Base-by-base conservation (phyloP, 2,888 invertebrate genomes). In the Drosophila greeni region DNA sequence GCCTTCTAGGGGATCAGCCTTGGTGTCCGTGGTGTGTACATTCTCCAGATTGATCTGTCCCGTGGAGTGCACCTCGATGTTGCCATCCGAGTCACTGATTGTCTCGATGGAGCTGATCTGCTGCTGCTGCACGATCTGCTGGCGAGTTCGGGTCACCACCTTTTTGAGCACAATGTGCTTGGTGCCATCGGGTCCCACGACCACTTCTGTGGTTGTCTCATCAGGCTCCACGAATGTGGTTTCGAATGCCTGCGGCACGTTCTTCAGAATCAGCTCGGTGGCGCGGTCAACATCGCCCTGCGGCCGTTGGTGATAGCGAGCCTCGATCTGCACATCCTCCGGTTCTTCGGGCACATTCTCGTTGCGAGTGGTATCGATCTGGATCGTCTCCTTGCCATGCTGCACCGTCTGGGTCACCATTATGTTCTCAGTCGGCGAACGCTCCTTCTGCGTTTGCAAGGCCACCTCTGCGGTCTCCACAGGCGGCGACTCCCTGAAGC, bases 211-310 rank as follows among this genome's bases (percentile, higher is more conserved):
- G 0, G 94, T 95, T 2, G 95, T 94, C 85, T 95, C 94, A 86
- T 94, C 95, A 0, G 95, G 95, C 86, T 95, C 95, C 1, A 94
- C 92, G 86, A 95, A 92, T 5, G 95, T 91, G 0, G 95, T 95
- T 88, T 95, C 95, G 82, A 95, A 95, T 0, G 94, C 91, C 76
- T 94, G 93, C 0, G 94, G 94, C 31, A 92, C 89, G 51, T 92
- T 92, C 83, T 94, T 94, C 9, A 92, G 91, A 34, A 95, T 94
- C 16, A 95, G 86, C 78, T 94, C 93, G 0, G 94, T 92, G 54
- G 92, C 91, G 84, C 91, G 91, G 18, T 89, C 88, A 8, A 90
- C 82, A 58, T 89, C 88, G 56, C 91, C 91, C 20, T 88, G 82
- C 53, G 91, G 89, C 55, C 90, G 88, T 18, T 90, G 89, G 86